These are phyloP conservation scores for Panthera uncia DNA, from an alignment of 2,113 vertebrate species.

Conservation along the genomic window DNA sequence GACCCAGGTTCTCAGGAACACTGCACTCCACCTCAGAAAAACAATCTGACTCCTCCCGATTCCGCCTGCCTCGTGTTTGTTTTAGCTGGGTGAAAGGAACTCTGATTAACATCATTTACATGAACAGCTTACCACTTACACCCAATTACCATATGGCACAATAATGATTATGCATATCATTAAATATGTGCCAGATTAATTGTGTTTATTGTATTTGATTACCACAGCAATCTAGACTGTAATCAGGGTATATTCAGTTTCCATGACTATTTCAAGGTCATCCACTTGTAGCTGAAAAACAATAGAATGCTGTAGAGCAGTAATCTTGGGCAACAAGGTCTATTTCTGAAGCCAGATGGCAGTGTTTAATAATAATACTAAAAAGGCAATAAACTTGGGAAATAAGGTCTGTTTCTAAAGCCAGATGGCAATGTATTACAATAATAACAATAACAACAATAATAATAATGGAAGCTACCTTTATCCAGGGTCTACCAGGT, in stretches of 20 bases:
- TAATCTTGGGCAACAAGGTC: background rate
- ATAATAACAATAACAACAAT: background rate
- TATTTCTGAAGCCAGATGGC: background rate
- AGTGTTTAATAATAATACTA: background rate
- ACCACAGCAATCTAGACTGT: constrained; percentile 1
- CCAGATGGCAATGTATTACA: background rate
- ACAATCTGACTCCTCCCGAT: background rate
- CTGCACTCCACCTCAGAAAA: background rate
- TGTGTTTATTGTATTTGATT: constrained; percentile 51
- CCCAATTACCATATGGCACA: constrained; percentile 65
- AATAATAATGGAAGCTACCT: background rate
- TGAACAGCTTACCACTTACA: constrained; percentile 41
- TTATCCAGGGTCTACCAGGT: background rate
- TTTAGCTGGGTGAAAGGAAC: constrained; percentile 45
- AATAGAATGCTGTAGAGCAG: constrained; percentile 26
- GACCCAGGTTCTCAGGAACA: constrained; percentile 3
- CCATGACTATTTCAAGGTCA: constrained; percentile 61
- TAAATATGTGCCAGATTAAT: constrained; percentile 60
- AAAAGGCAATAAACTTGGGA: background rate
- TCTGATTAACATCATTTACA: constrained; percentile 57
- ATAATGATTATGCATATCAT: constrained; percentile 44
- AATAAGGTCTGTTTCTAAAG: background rate
- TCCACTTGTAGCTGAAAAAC: constrained; percentile 23
- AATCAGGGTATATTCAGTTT: constrained; percentile 58
- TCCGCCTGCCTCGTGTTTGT: background rate